phyloP scores from a whole-genome alignment of 2,113 vertebrate species.

The Gyps fulvus region DNA sequence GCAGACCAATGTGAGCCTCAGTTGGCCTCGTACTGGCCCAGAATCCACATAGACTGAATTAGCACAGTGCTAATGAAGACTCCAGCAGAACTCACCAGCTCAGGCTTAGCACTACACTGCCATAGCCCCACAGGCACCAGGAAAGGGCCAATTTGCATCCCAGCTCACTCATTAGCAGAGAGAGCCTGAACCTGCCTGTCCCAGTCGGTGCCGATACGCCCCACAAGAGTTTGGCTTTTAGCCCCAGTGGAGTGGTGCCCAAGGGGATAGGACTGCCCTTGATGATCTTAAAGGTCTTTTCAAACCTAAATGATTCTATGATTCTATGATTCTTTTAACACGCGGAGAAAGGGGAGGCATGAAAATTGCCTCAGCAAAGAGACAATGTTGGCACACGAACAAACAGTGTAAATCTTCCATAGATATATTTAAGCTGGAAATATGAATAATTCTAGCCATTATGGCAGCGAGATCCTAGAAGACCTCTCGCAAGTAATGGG shows the following conservation, averaged over 20 bases:
- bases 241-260: not conserved
- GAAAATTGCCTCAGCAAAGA: not conserved
- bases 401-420: not conserved
- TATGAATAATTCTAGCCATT: not conserved
- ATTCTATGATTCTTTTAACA: not conserved
- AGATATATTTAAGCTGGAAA: not conserved
- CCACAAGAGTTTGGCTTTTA: not conserved
- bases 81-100: conserved; percentile 19
- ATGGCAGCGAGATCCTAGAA: not conserved
- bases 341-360: not conserved
- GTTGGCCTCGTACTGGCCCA: not conserved
- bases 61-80: conserved; percentile 1
- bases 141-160: not conserved
- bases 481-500: not conserved
- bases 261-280: not conserved
- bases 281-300: not conserved
- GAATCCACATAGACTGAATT: not conserved
- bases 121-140: not conserved
- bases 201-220: rapidly evolving
- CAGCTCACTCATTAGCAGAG: not conserved
- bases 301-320: not conserved
- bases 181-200: not conserved
- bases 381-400: not conserved
- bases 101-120: not conserved
- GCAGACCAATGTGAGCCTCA: not conserved